Evolutionary conservation across 2,888 invertebrate genomes (phyloP), one percentile per base, ranked within the genome.

Genomic region (Brachypalpus laphriformis): DNA sequence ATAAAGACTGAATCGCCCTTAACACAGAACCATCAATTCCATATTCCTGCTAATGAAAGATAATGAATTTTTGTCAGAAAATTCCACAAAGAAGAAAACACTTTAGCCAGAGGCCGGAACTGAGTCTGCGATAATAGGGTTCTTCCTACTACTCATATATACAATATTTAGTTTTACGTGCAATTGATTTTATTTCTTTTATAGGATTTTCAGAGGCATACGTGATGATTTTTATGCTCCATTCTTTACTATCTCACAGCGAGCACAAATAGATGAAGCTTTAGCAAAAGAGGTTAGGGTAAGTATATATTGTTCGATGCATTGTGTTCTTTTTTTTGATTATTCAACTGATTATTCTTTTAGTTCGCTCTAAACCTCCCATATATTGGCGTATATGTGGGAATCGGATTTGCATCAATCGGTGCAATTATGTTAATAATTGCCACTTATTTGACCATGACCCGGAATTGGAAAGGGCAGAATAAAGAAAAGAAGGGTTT

Each of bases 171-270:
- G 25, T 5, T 25, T 25, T 25, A 25, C 5, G 25, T 25, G 2
- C 25, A 5, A 6, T 28, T 28, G 25, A 2, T 31, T 8, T 31
- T 31, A 1, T 31, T 8, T 81, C 92, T 87, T 81, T 92, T 92
- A 65, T 89, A 94, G 94, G 0, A 88, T 94, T 51, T 93, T 93
- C 78, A 89, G 92, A 71, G 89, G 93, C 54, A 89, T 94, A 3
- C 91, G 91, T 2, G 81, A 83, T 16, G 47, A 85, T 2, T 92
- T 93, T 85, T 93, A 93, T 89, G 93, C 95, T 87, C 96, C 96
- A 0, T 94, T 94, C 92, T 91, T 96, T 88, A 95, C 96, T 95
- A 96, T 96, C 91, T 92, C 93, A 0, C 95, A 96, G 90, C 93
- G 93, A 87, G 94, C 95, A 56, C 88, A 90, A 45, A 89, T 94